Evolutionary conservation across 1,140 invertebrate genomes (phyloP).

Genomic region (Aphelenchoides fujianensis): DNA sequence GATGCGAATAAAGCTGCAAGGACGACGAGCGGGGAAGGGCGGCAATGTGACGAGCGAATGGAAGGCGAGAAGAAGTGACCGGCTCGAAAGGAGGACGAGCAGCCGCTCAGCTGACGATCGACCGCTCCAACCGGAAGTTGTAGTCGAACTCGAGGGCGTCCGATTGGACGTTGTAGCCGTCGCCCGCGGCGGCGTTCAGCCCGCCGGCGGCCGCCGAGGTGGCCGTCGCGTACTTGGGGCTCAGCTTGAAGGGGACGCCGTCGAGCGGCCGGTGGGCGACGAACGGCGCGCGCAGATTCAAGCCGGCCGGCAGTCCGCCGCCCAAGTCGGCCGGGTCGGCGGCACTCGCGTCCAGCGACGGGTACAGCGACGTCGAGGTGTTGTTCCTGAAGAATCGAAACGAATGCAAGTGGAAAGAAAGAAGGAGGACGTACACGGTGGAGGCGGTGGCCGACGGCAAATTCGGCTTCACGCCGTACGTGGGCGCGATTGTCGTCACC

Average conservation of each 20-base stretch:
- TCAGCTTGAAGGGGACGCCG: constrained; percentile 10
- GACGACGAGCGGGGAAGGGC: no score
- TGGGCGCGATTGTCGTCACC: constrained; percentile 40
- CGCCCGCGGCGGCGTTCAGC: not conserved
- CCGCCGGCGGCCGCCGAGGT: no score
- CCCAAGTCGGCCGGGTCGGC: constrained; percentile 1
- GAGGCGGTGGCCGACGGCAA: no score
- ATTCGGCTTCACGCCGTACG: constrained; percentile 28
- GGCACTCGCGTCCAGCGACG: not conserved
- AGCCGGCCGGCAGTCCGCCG: no score
- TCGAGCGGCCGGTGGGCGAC: not conserved
- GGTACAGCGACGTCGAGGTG: not conserved
- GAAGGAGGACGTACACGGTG: not conserved
- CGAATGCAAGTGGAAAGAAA: not conserved
- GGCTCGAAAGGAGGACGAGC: no score
- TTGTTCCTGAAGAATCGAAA: constrained; percentile 1
- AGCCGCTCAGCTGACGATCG: not conserved
- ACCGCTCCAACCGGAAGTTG: constrained; percentile 15
- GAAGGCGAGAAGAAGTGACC: no score
- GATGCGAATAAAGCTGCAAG: no score
- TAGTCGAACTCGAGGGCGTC: constrained; percentile 5
- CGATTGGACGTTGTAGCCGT: not conserved
- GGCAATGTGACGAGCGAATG: no score
- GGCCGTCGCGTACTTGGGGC: not conserved
- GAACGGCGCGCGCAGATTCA: not conserved